phyloP scores from a whole-genome alignment of 1,140 invertebrate species.

The Leptinotarsa lineolata region DNA sequence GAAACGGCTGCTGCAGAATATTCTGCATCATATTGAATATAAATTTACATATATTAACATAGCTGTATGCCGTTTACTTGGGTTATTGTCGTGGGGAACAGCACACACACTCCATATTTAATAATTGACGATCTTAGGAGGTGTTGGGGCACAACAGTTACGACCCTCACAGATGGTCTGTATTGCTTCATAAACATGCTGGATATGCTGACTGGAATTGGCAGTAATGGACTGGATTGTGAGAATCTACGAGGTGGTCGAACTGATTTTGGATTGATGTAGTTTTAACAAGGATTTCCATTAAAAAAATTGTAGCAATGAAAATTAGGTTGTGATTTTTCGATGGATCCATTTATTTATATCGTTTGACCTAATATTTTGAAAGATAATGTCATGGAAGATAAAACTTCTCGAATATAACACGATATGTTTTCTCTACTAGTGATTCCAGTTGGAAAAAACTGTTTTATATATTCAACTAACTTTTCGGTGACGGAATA shows the following conservation, averaged over 20 bases:
- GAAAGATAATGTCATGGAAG: no score
- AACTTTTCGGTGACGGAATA: no score
- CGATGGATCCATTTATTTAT: no score
- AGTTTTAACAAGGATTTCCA: no score
- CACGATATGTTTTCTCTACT: no score
- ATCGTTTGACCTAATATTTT: no score
- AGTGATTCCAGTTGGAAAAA: no score
- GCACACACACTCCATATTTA: constrained; percentile 39
- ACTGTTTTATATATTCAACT: no score
- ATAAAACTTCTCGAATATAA: no score
- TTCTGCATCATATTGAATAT: constrained; percentile 40
- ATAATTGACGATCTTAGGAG: constrained; percentile 43
- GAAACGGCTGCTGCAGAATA: constrained; percentile 31
- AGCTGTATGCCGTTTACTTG: constrained; percentile 21
- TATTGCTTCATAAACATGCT: constrained; percentile 44
- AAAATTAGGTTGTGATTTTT: no score
- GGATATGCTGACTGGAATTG: constrained; percentile 40
- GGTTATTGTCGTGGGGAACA: constrained; percentile 36
- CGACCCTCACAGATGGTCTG: constrained; percentile 42
- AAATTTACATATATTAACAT: constrained; percentile 43
- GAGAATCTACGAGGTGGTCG: neutral
- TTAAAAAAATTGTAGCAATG: no score
- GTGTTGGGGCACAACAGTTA: constrained; percentile 44
- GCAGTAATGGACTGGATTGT: neutral
- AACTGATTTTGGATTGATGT: neutral